Evolutionary conservation across 2,113 vertebrate genomes (phyloP).

Genomic region (Phaetusa simplex): DNA sequence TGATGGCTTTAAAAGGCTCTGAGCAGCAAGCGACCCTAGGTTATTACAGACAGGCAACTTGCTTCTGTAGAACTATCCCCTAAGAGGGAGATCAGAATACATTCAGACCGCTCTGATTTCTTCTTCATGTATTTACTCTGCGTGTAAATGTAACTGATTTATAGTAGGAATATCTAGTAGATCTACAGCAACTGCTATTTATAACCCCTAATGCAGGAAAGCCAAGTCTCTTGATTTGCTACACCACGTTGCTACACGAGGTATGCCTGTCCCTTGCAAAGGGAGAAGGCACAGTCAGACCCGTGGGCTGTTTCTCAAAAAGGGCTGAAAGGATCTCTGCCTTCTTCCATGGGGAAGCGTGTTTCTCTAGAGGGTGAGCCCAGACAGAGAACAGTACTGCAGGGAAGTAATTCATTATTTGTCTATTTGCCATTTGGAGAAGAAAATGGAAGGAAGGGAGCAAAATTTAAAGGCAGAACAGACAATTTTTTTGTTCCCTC

Average conservation of each 20-base stretch:
- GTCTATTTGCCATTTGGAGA: background rate
- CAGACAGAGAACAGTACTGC: background rate
- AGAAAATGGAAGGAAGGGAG: background rate
- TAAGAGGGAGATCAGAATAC: background rate
- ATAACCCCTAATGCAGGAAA: background rate
- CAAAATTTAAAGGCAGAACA: background rate
- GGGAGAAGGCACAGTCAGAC: background rate
- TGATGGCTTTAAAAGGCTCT: background rate
- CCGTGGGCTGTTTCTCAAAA: background rate
- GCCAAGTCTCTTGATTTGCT: background rate
- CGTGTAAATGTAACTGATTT: background rate
- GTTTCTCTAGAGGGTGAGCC: background rate
- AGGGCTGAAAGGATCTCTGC: background rate
- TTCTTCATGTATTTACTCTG: background rate
- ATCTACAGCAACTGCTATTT: background rate
- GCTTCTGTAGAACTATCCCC: background rate
- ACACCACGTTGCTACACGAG: rapidly evolving
- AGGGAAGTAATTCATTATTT: background rate
- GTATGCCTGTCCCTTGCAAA: background rate
- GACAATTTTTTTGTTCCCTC: background rate
- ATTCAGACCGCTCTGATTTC: background rate
- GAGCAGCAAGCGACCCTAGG: background rate
- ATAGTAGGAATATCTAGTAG: background rate
- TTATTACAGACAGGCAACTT: background rate
- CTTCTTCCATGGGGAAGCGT: rapidly evolving